Evolutionary conservation across 2,113 vertebrate species (phyloP).

Genomic region (Rostratula benghalensis): DNA sequence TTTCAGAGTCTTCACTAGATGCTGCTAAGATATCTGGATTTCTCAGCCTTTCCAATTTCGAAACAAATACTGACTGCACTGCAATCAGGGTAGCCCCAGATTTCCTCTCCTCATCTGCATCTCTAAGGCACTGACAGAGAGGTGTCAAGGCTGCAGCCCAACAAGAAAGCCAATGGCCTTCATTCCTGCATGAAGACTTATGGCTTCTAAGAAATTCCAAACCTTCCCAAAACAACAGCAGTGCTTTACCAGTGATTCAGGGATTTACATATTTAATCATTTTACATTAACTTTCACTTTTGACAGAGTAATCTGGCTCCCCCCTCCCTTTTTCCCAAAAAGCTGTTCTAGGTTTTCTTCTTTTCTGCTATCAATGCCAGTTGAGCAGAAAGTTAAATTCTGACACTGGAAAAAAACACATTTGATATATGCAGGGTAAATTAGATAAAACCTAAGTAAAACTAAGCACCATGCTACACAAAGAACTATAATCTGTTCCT

Average conservation of each 20-base stretch:
- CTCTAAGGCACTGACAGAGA: neutral
- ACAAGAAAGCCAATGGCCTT: neutral
- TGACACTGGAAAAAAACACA: neutral
- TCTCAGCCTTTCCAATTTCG: neutral
- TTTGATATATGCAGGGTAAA: neutral
- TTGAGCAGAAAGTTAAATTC: neutral
- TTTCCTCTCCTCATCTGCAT: neutral
- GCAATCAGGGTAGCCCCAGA: neutral
- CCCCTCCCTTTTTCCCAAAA: neutral
- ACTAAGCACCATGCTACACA: neutral
- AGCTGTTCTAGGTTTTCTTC: neutral
- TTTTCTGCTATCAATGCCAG: neutral
- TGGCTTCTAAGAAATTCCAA: neutral
- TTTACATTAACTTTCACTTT: neutral
- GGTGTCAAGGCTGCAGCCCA: neutral
- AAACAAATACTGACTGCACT: neutral
- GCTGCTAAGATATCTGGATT: neutral
- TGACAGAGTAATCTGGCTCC: neutral
- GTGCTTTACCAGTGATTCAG: neutral
- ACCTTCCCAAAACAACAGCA: neutral
- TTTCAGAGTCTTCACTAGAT: neutral
- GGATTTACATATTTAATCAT: neutral
- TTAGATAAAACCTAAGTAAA: neutral
- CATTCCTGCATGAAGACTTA: neutral
- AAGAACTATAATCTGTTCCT: neutral